Percentiles rank a stretch among this genome's conserved stretches.
These are phyloP conservation scores for Plutomurus gul DNA, from an alignment of 1,140 invertebrate genomes.

Conservation along the genomic window DNA sequence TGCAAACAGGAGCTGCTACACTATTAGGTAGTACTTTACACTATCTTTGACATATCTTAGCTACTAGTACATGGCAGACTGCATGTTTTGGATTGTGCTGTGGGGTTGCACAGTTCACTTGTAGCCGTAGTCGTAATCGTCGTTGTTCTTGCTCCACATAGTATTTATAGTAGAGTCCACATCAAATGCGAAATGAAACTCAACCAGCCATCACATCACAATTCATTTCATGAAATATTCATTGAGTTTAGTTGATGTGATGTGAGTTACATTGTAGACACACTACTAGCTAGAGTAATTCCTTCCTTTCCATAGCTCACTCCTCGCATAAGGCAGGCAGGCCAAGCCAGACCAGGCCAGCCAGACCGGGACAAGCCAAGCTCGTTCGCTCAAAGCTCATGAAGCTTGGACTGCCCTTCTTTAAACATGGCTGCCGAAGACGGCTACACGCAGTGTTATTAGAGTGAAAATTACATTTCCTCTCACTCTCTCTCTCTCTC, in stretches of 20 bases:
- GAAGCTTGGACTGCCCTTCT: constrained; percentile 16
- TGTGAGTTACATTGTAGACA: background rate
- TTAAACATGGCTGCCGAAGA: constrained; percentile 24
- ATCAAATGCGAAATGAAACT: constrained; percentile 26
- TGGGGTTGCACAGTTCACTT: too few species aligned
- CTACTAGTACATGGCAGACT: too few species aligned
- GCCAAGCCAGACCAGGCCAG: background rate
- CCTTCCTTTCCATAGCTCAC: background rate
- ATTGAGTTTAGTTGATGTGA: constrained; percentile 33
- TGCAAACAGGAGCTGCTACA: too few species aligned
- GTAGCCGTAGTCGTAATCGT: background rate
- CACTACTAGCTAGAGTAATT: background rate
- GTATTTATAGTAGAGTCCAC: constrained; percentile 26
- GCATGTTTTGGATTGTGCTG: too few species aligned
- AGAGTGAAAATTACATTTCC: constrained; percentile 29
- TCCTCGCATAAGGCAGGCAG: background rate
- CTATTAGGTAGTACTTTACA: too few species aligned
- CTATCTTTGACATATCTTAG: too few species aligned
- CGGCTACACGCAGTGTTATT: constrained; percentile 28
- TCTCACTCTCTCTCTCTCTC: background rate
- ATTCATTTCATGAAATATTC: constrained; percentile 47
- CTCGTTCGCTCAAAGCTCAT: constrained; percentile 9
- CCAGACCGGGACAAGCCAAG: background rate
- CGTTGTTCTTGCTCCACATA: background rate
- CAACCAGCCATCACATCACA: constrained; percentile 35